Evolutionary conservation across 2,888 invertebrate species (phyloP), one percentile per base, ranked within the genome.

Genomic region (Meandrusa payeni): DNA sequence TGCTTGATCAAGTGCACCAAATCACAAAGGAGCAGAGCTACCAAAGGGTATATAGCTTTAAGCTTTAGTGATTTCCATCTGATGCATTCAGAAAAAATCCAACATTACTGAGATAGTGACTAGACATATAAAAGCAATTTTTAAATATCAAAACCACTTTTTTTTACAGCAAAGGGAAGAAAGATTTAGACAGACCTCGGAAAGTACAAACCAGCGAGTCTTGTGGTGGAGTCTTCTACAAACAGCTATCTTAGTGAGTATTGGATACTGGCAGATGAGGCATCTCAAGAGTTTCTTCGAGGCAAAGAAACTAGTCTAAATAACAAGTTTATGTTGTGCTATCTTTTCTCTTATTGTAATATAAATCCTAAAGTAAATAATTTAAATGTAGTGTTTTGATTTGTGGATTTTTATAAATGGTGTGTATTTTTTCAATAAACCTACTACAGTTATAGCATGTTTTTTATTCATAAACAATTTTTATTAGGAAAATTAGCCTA

Each of bases 21-120:
- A 99, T 99, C 50, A 97, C 97, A n/a, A 99, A 99, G 80, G 99
- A 99, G 76, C 99, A 99, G 76, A 98, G 97, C 78, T 99, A 99
- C 80, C 99, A 99, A 76, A 92, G 98, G 81, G 96, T 96, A 89
- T n/a, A n/a, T n/a, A n/a, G n/a, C n/a, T n/a, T n/a, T n/a, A n/a
- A n/a, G n/a, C n/a, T n/a, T n/a, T n/a, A n/a, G n/a, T n/a, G n/a
- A n/a, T n/a, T n/a, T n/a, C n/a, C n/a, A n/a, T n/a, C n/a, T n/a
- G n/a, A n/a, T n/a, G n/a, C n/a, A n/a, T n/a, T n/a, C n/a, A n/a
- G n/a, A n/a, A n/a, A n/a, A n/a, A n/a, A n/a, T n/a, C n/a, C n/a
- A n/a, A n/a, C n/a, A n/a, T n/a, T n/a, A n/a, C n/a, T n/a, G n/a
- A n/a, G n/a, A n/a, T n/a, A n/a, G n/a, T n/a, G n/a, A n/a, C n/a